Percentiles rank a stretch among this genome's conserved stretches.
Conservation (phyloP, 2,888 invertebrate genomes). For the Phytoseiulus persimilis region DNA sequence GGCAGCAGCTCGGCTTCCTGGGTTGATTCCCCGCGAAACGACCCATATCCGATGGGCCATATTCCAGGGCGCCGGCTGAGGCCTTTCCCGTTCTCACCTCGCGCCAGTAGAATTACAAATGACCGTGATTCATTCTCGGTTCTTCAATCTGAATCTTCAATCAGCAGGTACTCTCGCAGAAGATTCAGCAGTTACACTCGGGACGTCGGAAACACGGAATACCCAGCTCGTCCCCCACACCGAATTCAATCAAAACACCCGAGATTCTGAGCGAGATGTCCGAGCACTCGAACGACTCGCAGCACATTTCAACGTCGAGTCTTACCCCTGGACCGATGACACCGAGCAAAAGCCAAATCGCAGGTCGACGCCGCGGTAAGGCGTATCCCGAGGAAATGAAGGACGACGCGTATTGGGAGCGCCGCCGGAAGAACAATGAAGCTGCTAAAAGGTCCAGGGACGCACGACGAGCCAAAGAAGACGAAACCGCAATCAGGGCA, state of each 20-base stretch:
- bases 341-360: neutral
- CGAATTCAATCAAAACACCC: neutral
- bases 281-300: slow-evolving; percentile 26
- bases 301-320: neutral
- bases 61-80: too few species aligned
- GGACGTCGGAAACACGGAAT: neutral
- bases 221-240: neutral
- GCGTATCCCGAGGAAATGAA: slow-evolving; percentile 53
- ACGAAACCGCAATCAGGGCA: slow-evolving; percentile 79
- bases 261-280: neutral
- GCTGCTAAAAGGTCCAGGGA: slow-evolving; percentile 91
- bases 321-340: neutral
- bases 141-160: neutral
- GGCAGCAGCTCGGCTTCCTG: too few species aligned
- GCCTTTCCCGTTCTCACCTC: too few species aligned
- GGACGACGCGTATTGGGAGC: slow-evolving; percentile 77
- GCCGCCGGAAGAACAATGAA: slow-evolving; percentile 80
- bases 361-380: slow-evolving; percentile 46
- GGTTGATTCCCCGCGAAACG: too few species aligned
- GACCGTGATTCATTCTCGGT: neutral
- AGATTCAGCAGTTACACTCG: neutral
- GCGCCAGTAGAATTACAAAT: too few species aligned
- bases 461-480: slow-evolving; percentile 76
- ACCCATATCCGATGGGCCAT: too few species aligned
- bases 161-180: neutral